These are phyloP conservation scores for Trachelus troglodyta DNA, from an alignment of 2,888 invertebrate species.

Conservation along the genomic window DNA sequence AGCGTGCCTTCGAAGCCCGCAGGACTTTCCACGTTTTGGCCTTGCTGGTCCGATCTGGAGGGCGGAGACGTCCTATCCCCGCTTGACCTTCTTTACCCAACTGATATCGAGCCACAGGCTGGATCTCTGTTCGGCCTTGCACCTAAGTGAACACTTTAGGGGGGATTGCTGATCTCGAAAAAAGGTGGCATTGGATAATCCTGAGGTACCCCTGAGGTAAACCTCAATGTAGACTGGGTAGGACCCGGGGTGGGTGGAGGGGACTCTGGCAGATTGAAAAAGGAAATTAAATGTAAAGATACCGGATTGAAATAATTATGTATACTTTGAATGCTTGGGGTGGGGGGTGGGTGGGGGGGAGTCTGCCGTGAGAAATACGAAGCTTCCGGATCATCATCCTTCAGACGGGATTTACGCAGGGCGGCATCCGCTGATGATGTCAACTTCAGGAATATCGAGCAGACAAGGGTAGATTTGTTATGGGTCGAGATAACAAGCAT, in stretches of 20 bases:
- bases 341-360: no score
- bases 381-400: background rate
- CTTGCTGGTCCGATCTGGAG: slow-evolving; percentile 16
- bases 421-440: background rate
- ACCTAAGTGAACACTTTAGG: background rate
- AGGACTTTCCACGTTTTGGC: background rate
- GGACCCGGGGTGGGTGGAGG: no score
- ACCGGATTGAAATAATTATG: background rate
- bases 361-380: background rate
- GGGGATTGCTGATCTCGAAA: background rate
- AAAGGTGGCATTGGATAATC: background rate
- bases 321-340: background rate
- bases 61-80: slow-evolving; percentile 43
- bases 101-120: slow-evolving; percentile 38
- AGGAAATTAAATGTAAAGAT: background rate
- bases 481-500: slow-evolving; percentile 4
- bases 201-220: background rate
- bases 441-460: background rate
- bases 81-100: slow-evolving; percentile 7
- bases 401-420: background rate
- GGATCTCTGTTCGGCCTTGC: slow-evolving; percentile 24
- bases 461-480: slow-evolving; percentile 1
- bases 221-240: background rate
- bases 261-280: background rate
- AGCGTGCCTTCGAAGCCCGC: background rate